Evolutionary conservation across 2,888 invertebrate genomes (phyloP).

Genomic region (Parthenolecanium corni): DNA sequence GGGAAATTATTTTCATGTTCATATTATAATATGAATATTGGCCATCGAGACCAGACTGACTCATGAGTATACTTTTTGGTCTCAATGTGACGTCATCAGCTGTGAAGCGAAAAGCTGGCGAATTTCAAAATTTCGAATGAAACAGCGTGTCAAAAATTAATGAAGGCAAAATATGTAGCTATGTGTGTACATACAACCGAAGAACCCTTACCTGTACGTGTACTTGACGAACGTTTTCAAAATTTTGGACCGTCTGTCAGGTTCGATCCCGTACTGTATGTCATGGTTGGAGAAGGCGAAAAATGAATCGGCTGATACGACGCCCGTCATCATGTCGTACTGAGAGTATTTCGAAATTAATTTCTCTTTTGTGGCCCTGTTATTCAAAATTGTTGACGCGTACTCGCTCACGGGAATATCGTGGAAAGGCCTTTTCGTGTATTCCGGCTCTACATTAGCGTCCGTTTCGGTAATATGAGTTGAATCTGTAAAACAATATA

Average conservation of each 20-base stretch:
- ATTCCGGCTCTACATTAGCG: constrained; percentile 16
- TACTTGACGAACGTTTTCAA: constrained; percentile 84
- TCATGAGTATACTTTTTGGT: too few relatives aligned
- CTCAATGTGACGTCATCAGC: too few relatives aligned
- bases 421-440: constrained; percentile 21
- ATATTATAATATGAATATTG: too few relatives aligned
- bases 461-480: constrained; percentile 2
- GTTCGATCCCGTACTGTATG: constrained; percentile 85
- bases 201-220: constrained; percentile 50
- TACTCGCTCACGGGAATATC: constrained; percentile 23
- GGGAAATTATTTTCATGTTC: too few relatives aligned
- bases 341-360: constrained; percentile 44
- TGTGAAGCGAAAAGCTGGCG: too few relatives aligned
- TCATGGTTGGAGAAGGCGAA: constrained; percentile 84
- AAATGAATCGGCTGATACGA: constrained; percentile 83
- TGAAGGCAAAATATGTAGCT: too few relatives aligned
- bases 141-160: too few relatives aligned
- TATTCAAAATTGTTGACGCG: constrained; percentile 22
- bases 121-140: too few relatives aligned
- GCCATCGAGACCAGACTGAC: too few relatives aligned
- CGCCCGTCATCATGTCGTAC: constrained; percentile 83
- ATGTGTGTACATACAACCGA: too few relatives aligned
- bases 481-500: constrained; percentile 15
- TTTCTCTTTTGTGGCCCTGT: constrained; percentile 31
- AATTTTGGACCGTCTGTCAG: constrained; percentile 76